Evolutionary conservation across 2,113 vertebrate species (phyloP).

Genomic region (Heterocephalus glaber): DNA sequence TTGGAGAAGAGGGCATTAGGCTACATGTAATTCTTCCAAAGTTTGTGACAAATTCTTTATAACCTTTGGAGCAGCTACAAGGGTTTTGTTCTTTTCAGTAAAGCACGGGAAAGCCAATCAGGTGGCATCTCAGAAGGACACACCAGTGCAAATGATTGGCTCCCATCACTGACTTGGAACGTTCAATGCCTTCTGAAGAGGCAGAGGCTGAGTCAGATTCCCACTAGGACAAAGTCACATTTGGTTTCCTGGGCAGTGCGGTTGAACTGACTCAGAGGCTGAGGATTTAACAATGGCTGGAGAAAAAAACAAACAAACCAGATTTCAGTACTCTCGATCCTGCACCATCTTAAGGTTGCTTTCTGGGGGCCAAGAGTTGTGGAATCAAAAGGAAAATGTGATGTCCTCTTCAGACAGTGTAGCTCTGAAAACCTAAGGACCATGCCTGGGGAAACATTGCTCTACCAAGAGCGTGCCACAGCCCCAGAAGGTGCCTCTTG

Average conservation of each 20-base stretch:
- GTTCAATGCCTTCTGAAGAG: constrained; percentile 52
- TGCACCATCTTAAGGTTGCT: not conserved
- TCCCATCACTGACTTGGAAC: constrained; percentile 49
- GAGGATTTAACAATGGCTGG: not conserved
- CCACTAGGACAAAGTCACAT: constrained; percentile 46
- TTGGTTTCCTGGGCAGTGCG: constrained; percentile 51
- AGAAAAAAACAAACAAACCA: constrained; percentile 11
- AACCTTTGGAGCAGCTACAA: not conserved
- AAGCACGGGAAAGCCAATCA: not conserved
- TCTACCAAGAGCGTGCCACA: not conserved
- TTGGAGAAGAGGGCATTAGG: constrained; percentile 1
- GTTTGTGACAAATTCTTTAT: constrained; percentile 32
- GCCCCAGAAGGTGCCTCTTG: not conserved
- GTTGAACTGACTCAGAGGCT: constrained; percentile 55
- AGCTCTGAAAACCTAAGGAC: not conserved
- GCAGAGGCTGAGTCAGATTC: constrained; percentile 64
- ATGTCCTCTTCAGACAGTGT: not conserved
- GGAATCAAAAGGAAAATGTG: not conserved
- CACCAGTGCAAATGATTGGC: not conserved
- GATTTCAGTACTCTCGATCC: not conserved
- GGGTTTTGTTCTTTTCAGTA: constrained; percentile 1
- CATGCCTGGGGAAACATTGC: not conserved
- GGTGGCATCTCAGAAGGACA: constrained; percentile 5
- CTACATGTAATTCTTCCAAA: not conserved
- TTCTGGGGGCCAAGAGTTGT: constrained; percentile 28